Evolutionary conservation across 1,140 invertebrate species (phyloP), one percentile per base, ranked within the genome.

Genomic region (Drosophila leontia): DNA sequence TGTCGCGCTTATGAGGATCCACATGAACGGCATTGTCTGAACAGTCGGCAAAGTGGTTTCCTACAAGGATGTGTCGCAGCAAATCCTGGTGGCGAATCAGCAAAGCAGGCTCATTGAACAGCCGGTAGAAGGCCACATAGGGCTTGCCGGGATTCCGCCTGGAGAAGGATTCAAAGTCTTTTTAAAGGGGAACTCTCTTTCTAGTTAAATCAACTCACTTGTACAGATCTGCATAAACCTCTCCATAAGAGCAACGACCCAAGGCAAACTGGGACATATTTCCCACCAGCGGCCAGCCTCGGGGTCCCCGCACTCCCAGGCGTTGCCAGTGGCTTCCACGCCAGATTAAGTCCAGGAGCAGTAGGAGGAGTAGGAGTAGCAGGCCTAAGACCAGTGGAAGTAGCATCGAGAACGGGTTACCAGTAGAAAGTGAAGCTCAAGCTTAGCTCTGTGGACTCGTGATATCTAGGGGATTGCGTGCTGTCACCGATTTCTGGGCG

Each of bases 41-140:
- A 32, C 83, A 86, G 19, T 77, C 19, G 1, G 55, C 6, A 32
- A 91, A 91, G 35, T 39, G 17, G 0, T 13, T 32, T 17, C 79
- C 78, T 8, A 61, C 15, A 15, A 81, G 64, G 35, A 81, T 32
- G 8, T 67, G 60, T 0, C 76, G 76, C 34, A 91, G 44, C 53
- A 91, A 3, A 29, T 75, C 57, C 44, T 79, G 65, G 23, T 75
- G 74, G 2, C 80, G 70, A 9, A 90, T 19, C 17, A 91, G 48
- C 11, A 91, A 41, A 3, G 85, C 76, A 3, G 87, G 87, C 13
- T 82, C 87, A 56, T 90, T 90, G 23, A 90, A 85, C 13, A 91
- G 29, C 0, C 82, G 82, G 47, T 90, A 91, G 39, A 91, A 80
- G 29, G 69, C 82, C 45, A 91, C 74, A 23, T 83, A 91, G 8